Base-by-base conservation (phyloP, 2,113 vertebrate genomes). In the Aspiorhynchus laticeps region DNA sequence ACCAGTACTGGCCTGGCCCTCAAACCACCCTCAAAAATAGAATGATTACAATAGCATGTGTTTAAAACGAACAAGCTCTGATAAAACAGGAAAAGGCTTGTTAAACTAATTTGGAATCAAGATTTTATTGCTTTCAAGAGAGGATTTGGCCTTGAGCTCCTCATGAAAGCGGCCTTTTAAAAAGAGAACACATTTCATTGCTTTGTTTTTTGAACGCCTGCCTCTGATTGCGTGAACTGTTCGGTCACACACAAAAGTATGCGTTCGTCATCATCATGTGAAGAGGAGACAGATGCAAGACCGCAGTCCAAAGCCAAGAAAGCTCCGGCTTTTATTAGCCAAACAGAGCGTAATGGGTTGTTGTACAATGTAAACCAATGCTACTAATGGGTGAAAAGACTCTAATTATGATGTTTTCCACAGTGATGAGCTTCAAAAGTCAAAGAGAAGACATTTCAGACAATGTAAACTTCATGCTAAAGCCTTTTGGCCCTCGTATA, bases 31-130 rank as follows among this genome's bases (percentile, higher is more conserved):
- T 82, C 69, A 43, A 74, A 65, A 89, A 73, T 53, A 75, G 73
- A 81, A 80, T 56, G 77, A 87, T 73, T 85, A 78, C 75, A 83
- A 86, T 67, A 36, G 76, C 51, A 83, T 80, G 83, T 51, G 38
- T 85, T 88, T 87, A 33, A 61, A 86, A 38, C 59, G 56, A 89
- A 48, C 69, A 61, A 56, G 61, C 59, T 12, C 73, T 87, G 88
- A 91, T 89, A 87, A 87, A 87, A 80, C 88, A 90, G 91, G 85
- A 89, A 91, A 89, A 59, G 84, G 85, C 86, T 87, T 73, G 76
- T 89, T 89, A 83, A 90, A 85, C 81, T 90, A 79, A 88, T 91
- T 86, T 84, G 85, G 51, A 87, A 74, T 85, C 24, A n/a, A 86
- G 83, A 89, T 84, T 87, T 82, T 89, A 67, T 87, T 84, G 84